These are phyloP conservation scores for Allacma fusca DNA, from an alignment of 2,888 invertebrate species.

Conservation along the genomic window DNA sequence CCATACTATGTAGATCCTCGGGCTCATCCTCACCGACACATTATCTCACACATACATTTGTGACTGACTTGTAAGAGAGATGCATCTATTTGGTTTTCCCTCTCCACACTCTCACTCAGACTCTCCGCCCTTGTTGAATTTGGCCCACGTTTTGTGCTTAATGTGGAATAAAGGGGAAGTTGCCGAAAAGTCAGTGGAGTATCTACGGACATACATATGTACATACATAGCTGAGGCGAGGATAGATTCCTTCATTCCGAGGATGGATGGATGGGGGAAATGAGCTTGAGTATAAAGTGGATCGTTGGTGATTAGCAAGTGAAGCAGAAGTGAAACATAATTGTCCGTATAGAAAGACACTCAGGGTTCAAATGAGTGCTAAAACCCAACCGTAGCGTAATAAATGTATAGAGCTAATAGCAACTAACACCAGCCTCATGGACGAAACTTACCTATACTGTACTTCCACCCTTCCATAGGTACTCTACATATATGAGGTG, in stretches of 20 bases:
- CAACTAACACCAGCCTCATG: background rate
- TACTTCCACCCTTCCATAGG: background rate
- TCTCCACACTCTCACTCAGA: background rate
- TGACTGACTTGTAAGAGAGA: background rate
- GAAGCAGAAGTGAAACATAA: constrained; percentile 50
- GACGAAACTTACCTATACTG: background rate
- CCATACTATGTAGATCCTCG: no score
- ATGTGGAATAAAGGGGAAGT: constrained; percentile 17
- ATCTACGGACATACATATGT: no score
- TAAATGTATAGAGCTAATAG: constrained; percentile 12
- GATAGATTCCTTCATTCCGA: constrained; percentile 24
- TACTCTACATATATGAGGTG: no score
- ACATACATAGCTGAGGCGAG: background rate
- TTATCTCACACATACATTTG: background rate
- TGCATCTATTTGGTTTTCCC: constrained; percentile 18
- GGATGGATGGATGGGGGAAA: constrained; percentile 25
- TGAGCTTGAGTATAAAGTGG: constrained; percentile 21
- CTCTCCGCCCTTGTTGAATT: no score
- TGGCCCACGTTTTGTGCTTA: background rate
- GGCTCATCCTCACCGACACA: background rate
- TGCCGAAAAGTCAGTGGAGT: background rate
- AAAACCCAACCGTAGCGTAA: constrained; percentile 29
- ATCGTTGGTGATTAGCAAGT: constrained; percentile 48
- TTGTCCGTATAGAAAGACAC: constrained; percentile 40
- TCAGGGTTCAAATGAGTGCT: constrained; percentile 26